A percentile compares a stretch with the other conserved stretches of the same genome.
phyloP scores from a whole-genome alignment of 2,888 invertebrate species.

The Drosophila emarginata region DNA sequence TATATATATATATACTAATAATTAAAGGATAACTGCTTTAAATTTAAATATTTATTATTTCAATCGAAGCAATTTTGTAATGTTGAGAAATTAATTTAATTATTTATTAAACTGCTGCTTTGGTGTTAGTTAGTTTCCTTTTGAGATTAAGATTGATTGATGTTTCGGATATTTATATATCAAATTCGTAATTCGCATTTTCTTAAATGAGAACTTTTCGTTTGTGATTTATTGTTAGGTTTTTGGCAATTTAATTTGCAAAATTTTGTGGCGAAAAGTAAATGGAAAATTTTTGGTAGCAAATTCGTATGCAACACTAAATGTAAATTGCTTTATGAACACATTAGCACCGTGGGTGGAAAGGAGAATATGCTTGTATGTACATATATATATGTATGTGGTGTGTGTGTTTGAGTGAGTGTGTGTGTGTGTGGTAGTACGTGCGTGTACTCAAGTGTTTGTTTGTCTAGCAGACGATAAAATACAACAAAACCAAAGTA shows the following conservation, averaged over 20 bases:
- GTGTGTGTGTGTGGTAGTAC: slow-evolving; percentile 12
- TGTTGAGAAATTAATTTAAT: no score
- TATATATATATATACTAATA: no score
- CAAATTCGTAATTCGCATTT: not conserved
- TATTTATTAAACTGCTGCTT: no score
- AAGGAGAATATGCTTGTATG: slow-evolving; percentile 4
- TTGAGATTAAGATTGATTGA: not conserved
- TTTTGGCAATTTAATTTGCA: slow-evolving; percentile 9
- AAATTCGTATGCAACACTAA: slow-evolving; percentile 60
- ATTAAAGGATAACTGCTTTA: no score
- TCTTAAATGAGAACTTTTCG: not conserved
- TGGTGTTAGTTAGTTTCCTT: not conserved
- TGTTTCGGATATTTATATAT: not conserved
- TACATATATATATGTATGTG: slow-evolving; percentile 3
- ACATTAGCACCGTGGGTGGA: slow-evolving; percentile 28
- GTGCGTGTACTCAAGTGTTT: slow-evolving; percentile 45
- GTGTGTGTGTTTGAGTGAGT: not conserved
- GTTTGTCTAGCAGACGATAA: slow-evolving; percentile 49
- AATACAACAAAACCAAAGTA: slow-evolving; percentile 37
- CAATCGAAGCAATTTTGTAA: no score
- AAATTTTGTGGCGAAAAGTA: slow-evolving; percentile 18
- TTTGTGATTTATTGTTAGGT: slow-evolving; percentile 6
- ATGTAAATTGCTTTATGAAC: slow-evolving; percentile 59
- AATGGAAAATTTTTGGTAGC: slow-evolving; percentile 6
- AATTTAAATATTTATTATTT: no score